Conservation (phyloP, 2,113 vertebrate species). For the Nestor notabilis region DNA sequence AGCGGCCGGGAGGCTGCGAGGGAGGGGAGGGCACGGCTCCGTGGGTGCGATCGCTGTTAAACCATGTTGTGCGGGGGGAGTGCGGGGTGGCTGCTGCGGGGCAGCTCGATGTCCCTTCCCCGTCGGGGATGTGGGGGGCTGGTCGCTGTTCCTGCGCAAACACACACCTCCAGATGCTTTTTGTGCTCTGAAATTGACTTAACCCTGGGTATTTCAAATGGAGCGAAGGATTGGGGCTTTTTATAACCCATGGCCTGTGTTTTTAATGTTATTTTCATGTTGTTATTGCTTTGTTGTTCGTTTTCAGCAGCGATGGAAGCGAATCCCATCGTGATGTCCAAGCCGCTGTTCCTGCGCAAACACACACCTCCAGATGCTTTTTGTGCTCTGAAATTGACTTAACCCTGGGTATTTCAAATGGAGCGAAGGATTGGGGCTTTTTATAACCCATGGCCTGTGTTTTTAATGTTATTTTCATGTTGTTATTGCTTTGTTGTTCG, state of each 20-base stretch:
- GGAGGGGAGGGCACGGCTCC: not conserved
- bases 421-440: not conserved
- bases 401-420: not conserved
- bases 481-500: rapidly evolving
- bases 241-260: not conserved
- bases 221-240: not conserved
- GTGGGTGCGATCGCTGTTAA: rapidly evolving
- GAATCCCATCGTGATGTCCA: slow-evolving; percentile 79
- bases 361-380: not conserved
- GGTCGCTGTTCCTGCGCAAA: not conserved
- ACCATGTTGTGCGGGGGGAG: not conserved
- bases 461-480: not conserved
- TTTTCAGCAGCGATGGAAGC: slow-evolving; percentile 74
- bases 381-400: not conserved
- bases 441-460: not conserved
- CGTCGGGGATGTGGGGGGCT: rapidly evolving
- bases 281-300: rapidly evolving
- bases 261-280: not conserved
- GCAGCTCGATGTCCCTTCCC: not conserved
- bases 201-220: not conserved
- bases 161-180: not conserved
- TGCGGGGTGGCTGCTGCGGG: not conserved
- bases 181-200: not conserved
- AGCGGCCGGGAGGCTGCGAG: not conserved
- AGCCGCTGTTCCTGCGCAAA: slow-evolving; percentile 9